Evolutionary conservation across 2,888 invertebrate genomes (phyloP).

Genomic region (Agrochola lychnidis): DNA sequence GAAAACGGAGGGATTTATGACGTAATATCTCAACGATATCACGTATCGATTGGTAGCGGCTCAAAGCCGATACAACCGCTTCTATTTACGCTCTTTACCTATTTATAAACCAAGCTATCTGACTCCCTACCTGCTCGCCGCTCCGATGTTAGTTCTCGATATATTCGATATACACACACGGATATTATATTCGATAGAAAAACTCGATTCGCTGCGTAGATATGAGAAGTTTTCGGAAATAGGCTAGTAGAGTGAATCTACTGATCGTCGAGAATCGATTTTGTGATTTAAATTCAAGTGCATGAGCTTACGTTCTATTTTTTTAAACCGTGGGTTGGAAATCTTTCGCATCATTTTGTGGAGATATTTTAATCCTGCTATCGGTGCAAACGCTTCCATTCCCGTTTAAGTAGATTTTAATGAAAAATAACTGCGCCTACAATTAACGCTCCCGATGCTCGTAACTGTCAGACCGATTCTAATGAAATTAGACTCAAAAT

Average conservation of each 20-base stretch:
- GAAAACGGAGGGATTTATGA: slow-evolving; percentile 66
- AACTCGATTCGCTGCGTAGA: slow-evolving; percentile 56
- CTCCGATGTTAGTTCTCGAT: slow-evolving; percentile 71
- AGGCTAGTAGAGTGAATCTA: slow-evolving; percentile 47
- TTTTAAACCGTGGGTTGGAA: neutral
- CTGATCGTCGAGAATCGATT: slow-evolving; percentile 30
- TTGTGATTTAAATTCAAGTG: slow-evolving; percentile 45
- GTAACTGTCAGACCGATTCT: slow-evolving; percentile 57
- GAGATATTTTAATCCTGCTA: slow-evolving; percentile 15
- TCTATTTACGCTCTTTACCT: slow-evolving; percentile 90
- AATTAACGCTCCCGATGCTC: slow-evolving; percentile 58
- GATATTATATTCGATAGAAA: slow-evolving; percentile 61
- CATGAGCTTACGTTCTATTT: slow-evolving; percentile 21
- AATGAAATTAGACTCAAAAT: slow-evolving; percentile 54
- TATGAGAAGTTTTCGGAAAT: slow-evolving; percentile 62
- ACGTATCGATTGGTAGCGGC: slow-evolving; percentile 88
- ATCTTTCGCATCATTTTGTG: neutral
- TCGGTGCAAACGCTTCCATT: slow-evolving; percentile 30
- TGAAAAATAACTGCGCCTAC: slow-evolving; percentile 57
- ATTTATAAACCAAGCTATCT: slow-evolving; percentile 88
- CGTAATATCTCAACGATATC: slow-evolving; percentile 68
- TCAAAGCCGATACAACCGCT: slow-evolving; percentile 87
- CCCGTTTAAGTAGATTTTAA: slow-evolving; percentile 53
- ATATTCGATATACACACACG: slow-evolving; percentile 63
- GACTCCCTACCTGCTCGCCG: slow-evolving; percentile 84